A percentile compares a stretch with the other conserved stretches of the same genome.
These are phyloP conservation scores for Callocephalon fimbriatum DNA, from an alignment of 2,113 vertebrate genomes.

Conservation along the genomic window DNA sequence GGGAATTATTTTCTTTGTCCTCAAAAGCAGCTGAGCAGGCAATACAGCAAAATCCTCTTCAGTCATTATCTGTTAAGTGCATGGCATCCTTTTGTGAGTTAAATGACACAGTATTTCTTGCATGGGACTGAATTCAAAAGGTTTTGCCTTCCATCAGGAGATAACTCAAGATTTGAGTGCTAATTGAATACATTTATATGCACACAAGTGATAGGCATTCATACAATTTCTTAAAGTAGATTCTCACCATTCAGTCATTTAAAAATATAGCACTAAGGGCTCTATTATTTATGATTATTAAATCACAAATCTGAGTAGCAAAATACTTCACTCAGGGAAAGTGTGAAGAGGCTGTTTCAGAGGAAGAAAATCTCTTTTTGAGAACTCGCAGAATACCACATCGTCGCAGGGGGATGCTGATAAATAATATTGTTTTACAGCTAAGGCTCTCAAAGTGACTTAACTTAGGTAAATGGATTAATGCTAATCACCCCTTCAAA, in stretches of 20 bases:
- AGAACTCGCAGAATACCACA: neutral
- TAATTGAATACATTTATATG: constrained; percentile 74
- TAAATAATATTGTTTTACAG: constrained; percentile 31
- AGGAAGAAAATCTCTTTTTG: constrained; percentile 43
- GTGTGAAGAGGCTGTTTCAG: constrained; percentile 51
- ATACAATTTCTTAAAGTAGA: constrained; percentile 70
- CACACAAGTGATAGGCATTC: constrained; percentile 71
- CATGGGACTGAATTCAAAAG: constrained; percentile 68
- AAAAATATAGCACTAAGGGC: constrained; percentile 66
- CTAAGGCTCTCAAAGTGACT: neutral
- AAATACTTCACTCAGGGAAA: constrained; percentile 66
- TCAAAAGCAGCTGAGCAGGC: constrained; percentile 65
- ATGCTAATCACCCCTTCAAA: constrained; percentile 6
- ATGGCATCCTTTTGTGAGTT: constrained; percentile 71
- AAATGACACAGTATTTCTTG: constrained; percentile 71
- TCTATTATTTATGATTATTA: constrained; percentile 75
- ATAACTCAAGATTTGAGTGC: constrained; percentile 70
- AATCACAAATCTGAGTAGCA: constrained; percentile 69
- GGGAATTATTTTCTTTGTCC: constrained; percentile 68
- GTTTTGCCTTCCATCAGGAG: constrained; percentile 68
- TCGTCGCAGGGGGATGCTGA: neutral
- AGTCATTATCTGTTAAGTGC: constrained; percentile 71
- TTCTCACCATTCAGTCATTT: constrained; percentile 69
- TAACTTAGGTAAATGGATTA: constrained; percentile 26
- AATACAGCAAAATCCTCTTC: constrained; percentile 69